Percentiles rank a stretch among this genome's conserved stretches.
These are phyloP conservation scores for Mythimna albipuncta DNA, from an alignment of 2,888 invertebrate genomes.

Conservation along the genomic window DNA sequence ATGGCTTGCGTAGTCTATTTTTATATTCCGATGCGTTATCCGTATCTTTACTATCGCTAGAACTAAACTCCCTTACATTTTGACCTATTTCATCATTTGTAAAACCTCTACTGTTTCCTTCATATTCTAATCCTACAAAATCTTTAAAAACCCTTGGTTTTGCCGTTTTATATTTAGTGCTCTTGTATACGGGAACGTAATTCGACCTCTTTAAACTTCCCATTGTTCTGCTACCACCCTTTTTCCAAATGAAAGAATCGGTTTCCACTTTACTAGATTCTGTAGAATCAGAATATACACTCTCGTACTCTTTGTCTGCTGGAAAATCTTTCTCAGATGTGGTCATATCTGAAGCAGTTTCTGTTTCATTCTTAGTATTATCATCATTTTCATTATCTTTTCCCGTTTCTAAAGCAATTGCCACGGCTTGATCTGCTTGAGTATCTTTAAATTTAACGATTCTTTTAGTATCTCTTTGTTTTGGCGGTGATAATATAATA, in stretches of 20 bases:
- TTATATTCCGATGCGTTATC: conserved; percentile 55
- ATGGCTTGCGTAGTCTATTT: conserved; percentile 30
- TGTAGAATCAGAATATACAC: conserved; percentile 73
- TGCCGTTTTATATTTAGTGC: conserved; percentile 69
- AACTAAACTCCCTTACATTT: conserved; percentile 62
- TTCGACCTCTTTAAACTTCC: conserved; percentile 61
- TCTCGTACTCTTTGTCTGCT: conserved; percentile 57
- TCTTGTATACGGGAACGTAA: conserved; percentile 75
- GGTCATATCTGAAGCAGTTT: conserved; percentile 54
- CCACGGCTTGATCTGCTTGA: conserved; percentile 51
- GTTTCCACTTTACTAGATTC: conserved; percentile 77
- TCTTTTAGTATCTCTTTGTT: conserved; percentile 77
- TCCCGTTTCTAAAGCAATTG: conserved; percentile 58
- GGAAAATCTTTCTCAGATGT: conserved; percentile 60
- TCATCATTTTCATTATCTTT: conserved; percentile 56
- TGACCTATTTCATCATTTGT: conserved; percentile 58
- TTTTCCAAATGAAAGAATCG: conserved; percentile 79
- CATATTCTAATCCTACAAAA: conserved; percentile 70
- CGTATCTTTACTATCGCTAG: conserved; percentile 65
- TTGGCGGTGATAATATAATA: conserved; percentile 82
- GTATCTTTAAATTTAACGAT: conserved; percentile 80
- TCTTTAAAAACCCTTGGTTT: conserved; percentile 74
- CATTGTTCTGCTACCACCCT: conserved; percentile 60
- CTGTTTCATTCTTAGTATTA: conserved; percentile 36
- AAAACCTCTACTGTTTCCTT: conserved; percentile 38